Percentiles rank a stretch among this genome's conserved stretches.
These are phyloP conservation scores for Troides aeacus DNA, from an alignment of 2,888 invertebrate genomes.

Conservation along the genomic window DNA sequence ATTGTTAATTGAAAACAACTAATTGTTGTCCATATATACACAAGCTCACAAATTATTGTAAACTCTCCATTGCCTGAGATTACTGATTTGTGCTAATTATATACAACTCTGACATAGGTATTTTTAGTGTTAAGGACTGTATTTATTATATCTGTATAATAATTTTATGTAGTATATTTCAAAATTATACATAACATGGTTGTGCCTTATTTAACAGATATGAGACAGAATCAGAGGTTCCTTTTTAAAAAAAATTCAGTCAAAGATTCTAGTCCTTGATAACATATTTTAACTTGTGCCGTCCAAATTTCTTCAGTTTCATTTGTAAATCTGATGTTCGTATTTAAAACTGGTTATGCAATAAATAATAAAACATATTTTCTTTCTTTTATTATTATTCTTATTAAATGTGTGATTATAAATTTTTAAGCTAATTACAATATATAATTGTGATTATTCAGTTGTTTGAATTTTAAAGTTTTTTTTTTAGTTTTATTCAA, in stretches of 20 bases:
- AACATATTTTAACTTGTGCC: conserved; percentile 62
- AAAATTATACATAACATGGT: conserved; percentile 48
- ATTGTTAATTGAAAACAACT: conserved; percentile 7
- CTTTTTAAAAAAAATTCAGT: conserved; percentile 49
- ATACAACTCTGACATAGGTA: not conserved
- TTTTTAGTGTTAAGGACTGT: conserved; percentile 7
- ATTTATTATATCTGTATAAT: conserved; percentile 7
- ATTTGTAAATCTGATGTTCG: conserved; percentile 47
- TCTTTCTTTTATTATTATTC: not conserved
- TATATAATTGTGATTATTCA: too few species aligned
- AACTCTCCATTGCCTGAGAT: conserved; percentile 9
- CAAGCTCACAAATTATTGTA: conserved; percentile 6
- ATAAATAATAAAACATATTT: conserved; percentile 29
- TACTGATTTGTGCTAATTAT: conserved; percentile 15
- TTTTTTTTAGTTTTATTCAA: too few species aligned
- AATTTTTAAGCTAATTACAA: too few species aligned
- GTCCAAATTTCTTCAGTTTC: conserved; percentile 72
- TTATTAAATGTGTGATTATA: too few species aligned
- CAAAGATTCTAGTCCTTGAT: conserved; percentile 69
- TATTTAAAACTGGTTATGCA: conserved; percentile 42
- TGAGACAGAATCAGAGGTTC: conserved; percentile 54
- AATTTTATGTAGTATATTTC: conserved; percentile 26
- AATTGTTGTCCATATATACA: not conserved
- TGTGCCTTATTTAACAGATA: conserved; percentile 70
- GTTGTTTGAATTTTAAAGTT: too few species aligned